These are phyloP conservation scores for Metalampra italica DNA, from an alignment of 2,888 invertebrate species.

Conservation along the genomic window DNA sequence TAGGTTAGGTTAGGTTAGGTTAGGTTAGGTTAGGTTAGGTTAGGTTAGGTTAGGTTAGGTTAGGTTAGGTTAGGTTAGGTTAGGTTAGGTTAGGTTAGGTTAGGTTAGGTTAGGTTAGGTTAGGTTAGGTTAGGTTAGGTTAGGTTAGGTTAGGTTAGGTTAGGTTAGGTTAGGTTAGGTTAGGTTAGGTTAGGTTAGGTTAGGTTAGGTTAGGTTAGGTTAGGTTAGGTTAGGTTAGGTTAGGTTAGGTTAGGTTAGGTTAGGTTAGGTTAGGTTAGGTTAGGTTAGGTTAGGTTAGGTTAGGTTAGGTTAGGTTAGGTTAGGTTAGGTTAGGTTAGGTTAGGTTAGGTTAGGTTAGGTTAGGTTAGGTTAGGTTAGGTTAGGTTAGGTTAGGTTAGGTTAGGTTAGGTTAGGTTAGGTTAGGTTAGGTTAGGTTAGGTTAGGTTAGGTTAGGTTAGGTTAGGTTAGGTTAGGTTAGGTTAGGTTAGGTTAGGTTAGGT, in stretches of 20 bases:
- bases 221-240: slow-evolving; percentile 18
- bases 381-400: slow-evolving; percentile 9
- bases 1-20: slow-evolving; percentile 10
- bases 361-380: slow-evolving; percentile 6
- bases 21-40: slow-evolving; percentile 7
- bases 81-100: slow-evolving; percentile 7
- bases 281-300: slow-evolving; percentile 8
- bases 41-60: slow-evolving; percentile 4
- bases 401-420: slow-evolving; percentile 9
- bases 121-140: slow-evolving; percentile 9
- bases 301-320: slow-evolving; percentile 9
- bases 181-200: slow-evolving; percentile 54
- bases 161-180: slow-evolving; percentile 36
- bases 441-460: slow-evolving; percentile 10
- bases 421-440: slow-evolving; percentile 8
- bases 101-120: slow-evolving; percentile 15
- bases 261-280: slow-evolving; percentile 7
- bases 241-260: slow-evolving; percentile 9
- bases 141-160: slow-evolving; percentile 3
- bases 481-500: slow-evolving; percentile 9
- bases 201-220: slow-evolving; percentile 66
- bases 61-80: slow-evolving; percentile 7
- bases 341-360: slow-evolving; percentile 8
- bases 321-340: slow-evolving; percentile 9
- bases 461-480: slow-evolving; percentile 9